Percentiles rank a stretch among this genome's conserved stretches.
Evolutionary conservation across 2,797 vertebrate genomes (phyloP).

Genomic region (Adelosebastes latens): DNA sequence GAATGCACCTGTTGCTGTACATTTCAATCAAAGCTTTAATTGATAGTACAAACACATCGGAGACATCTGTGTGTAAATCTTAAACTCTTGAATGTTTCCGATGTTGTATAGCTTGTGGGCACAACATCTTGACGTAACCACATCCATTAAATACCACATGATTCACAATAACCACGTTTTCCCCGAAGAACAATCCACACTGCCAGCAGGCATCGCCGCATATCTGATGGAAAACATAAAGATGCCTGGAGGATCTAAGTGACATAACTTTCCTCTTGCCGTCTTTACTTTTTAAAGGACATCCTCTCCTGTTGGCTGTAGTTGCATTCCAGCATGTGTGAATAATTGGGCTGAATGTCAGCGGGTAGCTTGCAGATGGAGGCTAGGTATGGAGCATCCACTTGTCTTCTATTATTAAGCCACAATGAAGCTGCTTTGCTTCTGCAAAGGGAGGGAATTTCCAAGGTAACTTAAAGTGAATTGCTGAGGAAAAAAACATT

Average conservation of each 20-base stretch:
- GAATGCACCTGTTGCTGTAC: neutral
- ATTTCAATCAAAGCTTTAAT: neutral
- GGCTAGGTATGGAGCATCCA: slow-evolving; percentile 60
- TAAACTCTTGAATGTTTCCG: slow-evolving; percentile 3
- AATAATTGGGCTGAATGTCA: slow-evolving; percentile 83
- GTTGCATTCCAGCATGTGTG: slow-evolving; percentile 72
- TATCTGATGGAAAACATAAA: slow-evolving; percentile 51
- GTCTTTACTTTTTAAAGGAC: slow-evolving; percentile 77
- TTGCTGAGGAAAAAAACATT: neutral
- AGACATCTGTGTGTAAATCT: neutral
- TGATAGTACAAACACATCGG: neutral
- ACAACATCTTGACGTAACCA: slow-evolving; percentile 19
- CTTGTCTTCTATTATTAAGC: slow-evolving; percentile 66
- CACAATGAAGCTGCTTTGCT: slow-evolving; percentile 47
- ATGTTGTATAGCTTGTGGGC: slow-evolving; percentile 7
- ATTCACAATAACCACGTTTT: slow-evolving; percentile 18
- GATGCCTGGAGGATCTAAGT: slow-evolving; percentile 53
- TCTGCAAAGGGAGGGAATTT: slow-evolving; percentile 11
- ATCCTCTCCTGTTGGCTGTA: slow-evolving; percentile 71
- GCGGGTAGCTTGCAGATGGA: slow-evolving; percentile 71
- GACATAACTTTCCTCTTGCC: slow-evolving; percentile 61
- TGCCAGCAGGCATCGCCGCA: slow-evolving; percentile 22
- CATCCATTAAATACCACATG: slow-evolving; percentile 40
- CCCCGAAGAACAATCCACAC: slow-evolving; percentile 37
- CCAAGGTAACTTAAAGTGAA: slow-evolving; percentile 5